Base-by-base conservation (phyloP, 2,888 invertebrate species). In the Brachyopa scutellaris region DNA sequence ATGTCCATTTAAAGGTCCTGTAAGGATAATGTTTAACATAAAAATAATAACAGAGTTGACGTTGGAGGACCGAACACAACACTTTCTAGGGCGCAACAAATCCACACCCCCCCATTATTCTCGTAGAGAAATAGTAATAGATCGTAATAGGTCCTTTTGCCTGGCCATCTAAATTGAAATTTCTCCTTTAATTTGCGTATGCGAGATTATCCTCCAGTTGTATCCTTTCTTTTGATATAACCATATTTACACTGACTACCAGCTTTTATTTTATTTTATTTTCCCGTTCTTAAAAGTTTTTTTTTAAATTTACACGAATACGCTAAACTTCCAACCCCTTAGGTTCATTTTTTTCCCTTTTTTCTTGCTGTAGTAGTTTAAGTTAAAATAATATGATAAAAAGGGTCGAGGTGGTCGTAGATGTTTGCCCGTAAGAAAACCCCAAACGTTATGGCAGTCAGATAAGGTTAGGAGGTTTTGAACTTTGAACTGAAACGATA, bases 1-100 rank as follows among this genome's bases (percentile, higher is more conserved):
- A 76, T 80, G 80, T 80, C 76, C 80, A 69, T 76, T 80, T 76
- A 80, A 80, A 80, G 64, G 76, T 76, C 80, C 76, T 80, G 76
- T 69, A 64, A 80, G 80, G 80, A 74, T 69, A 80, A 80, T 80
- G 80, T 76, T 80, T 76, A 76, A 76, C 80, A 80, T 80, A 76
- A 80, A 80, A 80, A 80, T 76, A 80, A 80, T 76, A 80, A 76
- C 74, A 64, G 38, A 62, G 49, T 76, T 70, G 69, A 76, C 59
- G 57, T 62, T 51, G 49, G 51, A 66, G 47, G 40, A 38, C 49
- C 23, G 57, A 64, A 66, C 66, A 47, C 64, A 74, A 64, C 47
- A 66, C 55, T 57, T 70, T 70, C 42, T 36, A 40, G 51, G 51
- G 38, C 76, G 76, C 76, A 80, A 76, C 69, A 80, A 76, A 51